These are phyloP conservation scores for Andricus quercusramuli DNA, from an alignment of 2,888 invertebrate genomes.

Conservation along the genomic window DNA sequence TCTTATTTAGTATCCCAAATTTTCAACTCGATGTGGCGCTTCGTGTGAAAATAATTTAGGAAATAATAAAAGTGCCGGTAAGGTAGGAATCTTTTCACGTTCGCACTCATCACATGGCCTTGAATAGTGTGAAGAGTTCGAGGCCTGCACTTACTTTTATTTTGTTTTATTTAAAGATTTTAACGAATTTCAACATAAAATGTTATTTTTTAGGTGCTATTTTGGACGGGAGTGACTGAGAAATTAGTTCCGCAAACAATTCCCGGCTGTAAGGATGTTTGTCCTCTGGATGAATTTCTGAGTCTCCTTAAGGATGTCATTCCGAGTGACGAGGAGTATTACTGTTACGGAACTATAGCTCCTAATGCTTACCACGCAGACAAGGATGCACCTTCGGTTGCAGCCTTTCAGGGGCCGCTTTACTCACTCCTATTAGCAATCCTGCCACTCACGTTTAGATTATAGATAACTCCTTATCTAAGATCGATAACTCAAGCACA, in stretches of 20 bases:
- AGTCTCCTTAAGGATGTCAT: constrained; percentile 66
- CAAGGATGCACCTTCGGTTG: constrained; percentile 44
- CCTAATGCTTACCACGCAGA: constrained; percentile 12
- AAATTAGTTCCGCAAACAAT: constrained; percentile 70
- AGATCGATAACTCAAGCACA: not conserved
- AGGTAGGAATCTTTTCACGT: no score
- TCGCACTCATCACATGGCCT: no score
- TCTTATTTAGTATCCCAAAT: no score
- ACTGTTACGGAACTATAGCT: constrained; percentile 53
- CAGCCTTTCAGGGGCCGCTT: constrained; percentile 38
- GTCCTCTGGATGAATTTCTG: constrained; percentile 75
- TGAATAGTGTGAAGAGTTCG: no score
- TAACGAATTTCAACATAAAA: not conserved
- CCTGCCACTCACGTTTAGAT: not conserved
- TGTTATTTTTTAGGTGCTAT: constrained; percentile 67
- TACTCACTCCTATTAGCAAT: not conserved
- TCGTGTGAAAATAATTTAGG: no score
- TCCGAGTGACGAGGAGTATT: constrained; percentile 68
- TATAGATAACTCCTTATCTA: not conserved
- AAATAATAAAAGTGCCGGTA: no score
- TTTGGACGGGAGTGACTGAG: constrained; percentile 74
- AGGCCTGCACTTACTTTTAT: no score
- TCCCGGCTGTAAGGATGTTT: constrained; percentile 73
- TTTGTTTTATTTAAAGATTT: not conserved
- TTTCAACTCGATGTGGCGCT: no score